Evolutionary conservation across 2,797 vertebrate species (phyloP), one percentile per base, ranked within the genome.

Genomic region (Hoplostethus atlanticus): DNA sequence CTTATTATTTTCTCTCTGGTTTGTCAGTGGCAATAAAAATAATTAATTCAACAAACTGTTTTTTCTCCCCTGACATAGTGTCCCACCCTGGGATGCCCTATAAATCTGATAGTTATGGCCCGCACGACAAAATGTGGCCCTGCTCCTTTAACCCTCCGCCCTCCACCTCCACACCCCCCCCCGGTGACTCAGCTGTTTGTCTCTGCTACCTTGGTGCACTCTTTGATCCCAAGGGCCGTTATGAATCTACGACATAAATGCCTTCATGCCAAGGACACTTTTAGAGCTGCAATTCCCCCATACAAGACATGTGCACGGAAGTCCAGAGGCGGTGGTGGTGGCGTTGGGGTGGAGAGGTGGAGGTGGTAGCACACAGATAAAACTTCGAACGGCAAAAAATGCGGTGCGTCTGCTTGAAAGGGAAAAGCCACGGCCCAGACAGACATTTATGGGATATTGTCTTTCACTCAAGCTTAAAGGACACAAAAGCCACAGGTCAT

Each of bases 151-250:
- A 44, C 34, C 34, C 34, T 36, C 1, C 7, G 34, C 34, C 34
- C 34, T 38, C 38, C 46, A 1, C 17, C 42, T 10, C 40, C 61
- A 48, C 61, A 6, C 62, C 71, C 54, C 51, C 44, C 68, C 21
- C 34, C 7, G 13, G 42, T 69, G 17, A 58, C 63, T 67, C 25
- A 0, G 78, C 6, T 21, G 70, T 77, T 77, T 68, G 66, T 64
- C 73, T 64, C 48, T 7, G 52, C 44, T n/a, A 47, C 36, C 50
- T 36, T 28, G 64, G 57, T 40, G 57, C 40, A 4, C 42, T 70
- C 71, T 83, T 83, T 79, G 63, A 76, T 76, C 74, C 69, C 11
- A 7, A 8, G 59, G 38, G 68, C 63, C 54, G n/a, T 68, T 59
- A 64, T 75, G 52, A 76, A 73, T 56, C 52, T 64, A 5, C 60